Conservation (phyloP, 2,113 vertebrate species). For the Chrysemys picta region DNA sequence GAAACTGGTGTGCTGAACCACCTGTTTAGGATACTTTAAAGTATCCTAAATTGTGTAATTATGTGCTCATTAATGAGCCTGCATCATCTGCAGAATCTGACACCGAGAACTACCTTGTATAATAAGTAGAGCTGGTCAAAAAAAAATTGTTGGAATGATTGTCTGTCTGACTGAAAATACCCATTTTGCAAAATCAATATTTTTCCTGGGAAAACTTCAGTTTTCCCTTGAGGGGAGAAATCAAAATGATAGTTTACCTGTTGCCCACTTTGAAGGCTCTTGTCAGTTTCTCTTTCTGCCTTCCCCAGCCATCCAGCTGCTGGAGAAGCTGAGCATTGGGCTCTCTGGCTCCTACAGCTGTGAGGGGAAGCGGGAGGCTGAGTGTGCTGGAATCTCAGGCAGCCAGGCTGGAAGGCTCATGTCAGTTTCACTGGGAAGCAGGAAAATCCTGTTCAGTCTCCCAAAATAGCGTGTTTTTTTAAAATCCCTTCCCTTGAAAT, state of each 20-base stretch:
- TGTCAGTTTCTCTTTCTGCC: neutral
- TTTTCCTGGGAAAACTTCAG: neutral
- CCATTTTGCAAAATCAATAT: neutral
- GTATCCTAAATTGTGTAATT: neutral
- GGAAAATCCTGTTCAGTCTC: neutral
- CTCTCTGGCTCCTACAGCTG: neutral
- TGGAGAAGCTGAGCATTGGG: neutral
- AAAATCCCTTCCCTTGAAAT: no score
- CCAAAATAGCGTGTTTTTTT: neutral
- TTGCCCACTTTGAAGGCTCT: neutral
- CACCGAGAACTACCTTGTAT: conserved; percentile 16
- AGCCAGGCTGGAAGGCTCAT: neutral
- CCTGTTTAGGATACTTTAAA: conserved; percentile 61
- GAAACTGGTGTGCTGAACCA: conserved; percentile 69
- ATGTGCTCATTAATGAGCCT: conserved; percentile 57
- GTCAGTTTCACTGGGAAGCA: neutral
- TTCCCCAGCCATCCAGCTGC: neutral
- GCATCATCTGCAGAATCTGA: conserved; percentile 44
- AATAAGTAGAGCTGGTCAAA: neutral
- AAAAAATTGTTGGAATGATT: neutral
- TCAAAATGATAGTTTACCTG: neutral
- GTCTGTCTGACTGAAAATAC: neutral
- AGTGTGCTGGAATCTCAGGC: neutral
- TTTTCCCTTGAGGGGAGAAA: neutral
- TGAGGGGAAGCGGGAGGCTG: no score